A percentile compares a stretch with the other conserved stretches of the same genome.
phyloP scores from a whole-genome alignment of 1,140 invertebrate genomes.

The Maconellicoccus hirsutus region DNA sequence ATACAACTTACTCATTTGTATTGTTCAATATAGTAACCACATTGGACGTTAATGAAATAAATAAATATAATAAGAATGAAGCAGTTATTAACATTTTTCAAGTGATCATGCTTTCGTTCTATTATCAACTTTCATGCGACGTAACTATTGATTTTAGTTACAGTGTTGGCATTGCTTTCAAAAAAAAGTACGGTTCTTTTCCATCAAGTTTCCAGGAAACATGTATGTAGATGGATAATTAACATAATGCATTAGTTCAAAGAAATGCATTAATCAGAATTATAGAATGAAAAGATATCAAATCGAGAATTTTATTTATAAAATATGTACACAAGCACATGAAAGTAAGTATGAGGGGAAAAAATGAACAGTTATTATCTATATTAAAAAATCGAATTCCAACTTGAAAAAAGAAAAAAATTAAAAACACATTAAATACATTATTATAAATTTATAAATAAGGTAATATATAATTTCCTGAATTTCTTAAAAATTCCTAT shows the following conservation, averaged over 20 bases:
- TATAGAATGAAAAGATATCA: no score
- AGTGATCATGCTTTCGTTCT: no score
- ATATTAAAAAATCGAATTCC: slow-evolving; percentile 15
- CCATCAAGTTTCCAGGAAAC: no score
- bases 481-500: background rate
- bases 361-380: background rate
- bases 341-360: background rate
- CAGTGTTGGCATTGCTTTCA: no score
- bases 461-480: background rate
- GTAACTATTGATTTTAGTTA: no score
- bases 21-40: background rate
- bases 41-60: background rate
- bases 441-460: background rate
- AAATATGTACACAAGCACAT: background rate
- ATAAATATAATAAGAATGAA: slow-evolving; percentile 7
- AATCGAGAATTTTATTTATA: slow-evolving; percentile 12
- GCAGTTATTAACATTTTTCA: background rate
- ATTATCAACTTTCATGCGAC: no score
- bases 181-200: no score
- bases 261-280: no score
- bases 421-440: background rate
- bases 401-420: background rate
- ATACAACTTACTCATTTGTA: background rate
- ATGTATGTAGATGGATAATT: no score
- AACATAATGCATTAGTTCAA: no score